Conservation (phyloP, 2,797 vertebrate genomes). For the Silurus lanzhouensis region DNA sequence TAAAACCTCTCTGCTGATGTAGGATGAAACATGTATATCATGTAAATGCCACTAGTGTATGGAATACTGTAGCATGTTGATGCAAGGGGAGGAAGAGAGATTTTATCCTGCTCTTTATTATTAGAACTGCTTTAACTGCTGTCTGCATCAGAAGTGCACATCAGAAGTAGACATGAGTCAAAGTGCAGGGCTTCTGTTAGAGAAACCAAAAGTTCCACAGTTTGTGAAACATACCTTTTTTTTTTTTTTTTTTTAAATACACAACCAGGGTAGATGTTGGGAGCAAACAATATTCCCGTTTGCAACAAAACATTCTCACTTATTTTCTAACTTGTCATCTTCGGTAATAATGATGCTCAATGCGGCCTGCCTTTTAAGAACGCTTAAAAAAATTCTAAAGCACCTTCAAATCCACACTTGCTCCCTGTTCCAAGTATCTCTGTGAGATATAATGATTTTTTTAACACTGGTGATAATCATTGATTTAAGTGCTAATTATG, state of each 20-base stretch:
- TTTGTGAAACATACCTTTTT: neutral
- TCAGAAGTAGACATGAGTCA: neutral
- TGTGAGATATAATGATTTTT: constrained; percentile 23
- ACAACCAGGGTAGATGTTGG: neutral
- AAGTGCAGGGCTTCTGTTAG: neutral
- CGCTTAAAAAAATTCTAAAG: constrained; percentile 12
- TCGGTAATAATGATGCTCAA: neutral
- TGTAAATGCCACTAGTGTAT: constrained; percentile 8
- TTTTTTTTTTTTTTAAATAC: neutral
- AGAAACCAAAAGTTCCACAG: neutral
- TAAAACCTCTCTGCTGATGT: constrained; percentile 4
- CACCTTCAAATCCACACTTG: constrained; percentile 1
- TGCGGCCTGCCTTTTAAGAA: constrained; percentile 10
- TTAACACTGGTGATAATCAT: neutral
- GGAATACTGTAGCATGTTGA: constrained; percentile 10
- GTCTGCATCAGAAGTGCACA: neutral
- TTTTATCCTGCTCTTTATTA: neutral
- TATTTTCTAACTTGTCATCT: constrained; percentile 1
- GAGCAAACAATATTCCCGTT: neutral
- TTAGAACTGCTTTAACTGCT: neutral
- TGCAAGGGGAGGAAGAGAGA: neutral
- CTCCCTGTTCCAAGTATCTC: neutral
- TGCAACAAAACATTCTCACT: neutral
- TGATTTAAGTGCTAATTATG: constrained; percentile 20
- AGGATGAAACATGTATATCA: neutral